phyloP scores from a whole-genome alignment of 1,140 invertebrate genomes.

The Cydia fagiglandana region DNA sequence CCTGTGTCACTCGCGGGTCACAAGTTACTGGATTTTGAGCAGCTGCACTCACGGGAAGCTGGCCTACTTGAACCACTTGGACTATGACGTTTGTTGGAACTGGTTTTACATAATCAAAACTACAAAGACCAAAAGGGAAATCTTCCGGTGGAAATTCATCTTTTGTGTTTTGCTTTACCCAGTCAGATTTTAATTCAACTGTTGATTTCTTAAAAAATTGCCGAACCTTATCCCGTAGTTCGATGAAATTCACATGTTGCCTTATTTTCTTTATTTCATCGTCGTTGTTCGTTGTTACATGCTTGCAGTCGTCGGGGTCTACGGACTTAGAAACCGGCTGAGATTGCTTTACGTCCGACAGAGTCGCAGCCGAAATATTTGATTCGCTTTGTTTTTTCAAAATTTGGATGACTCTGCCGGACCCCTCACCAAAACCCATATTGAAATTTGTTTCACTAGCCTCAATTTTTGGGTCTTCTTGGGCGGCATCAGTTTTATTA shows the following conservation, averaged over 20 bases:
- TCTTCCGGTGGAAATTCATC: slow-evolving; percentile 38
- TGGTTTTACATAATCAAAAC: slow-evolving; percentile 62
- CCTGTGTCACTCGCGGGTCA: slow-evolving; percentile 71
- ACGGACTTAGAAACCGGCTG: slow-evolving; percentile 72
- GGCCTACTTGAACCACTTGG: slow-evolving; percentile 75
- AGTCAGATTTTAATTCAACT: slow-evolving; percentile 51
- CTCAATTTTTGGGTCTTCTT: slow-evolving; percentile 38
- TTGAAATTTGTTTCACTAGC: slow-evolving; percentile 67
- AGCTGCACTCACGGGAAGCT: slow-evolving; percentile 71
- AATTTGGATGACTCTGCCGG: slow-evolving; percentile 78
- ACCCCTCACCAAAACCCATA: slow-evolving; percentile 80
- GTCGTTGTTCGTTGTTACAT: slow-evolving; percentile 39
- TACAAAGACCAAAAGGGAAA: slow-evolving; percentile 55
- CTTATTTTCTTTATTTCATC: slow-evolving; percentile 53
- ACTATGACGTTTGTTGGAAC: slow-evolving; percentile 51
- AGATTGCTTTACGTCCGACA: slow-evolving; percentile 78
- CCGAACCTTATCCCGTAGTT: slow-evolving; percentile 61
- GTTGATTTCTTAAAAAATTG: slow-evolving; percentile 61
- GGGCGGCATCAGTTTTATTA: slow-evolving; percentile 39
- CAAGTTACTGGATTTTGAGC: slow-evolving; percentile 74
- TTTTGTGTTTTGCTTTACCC: slow-evolving; percentile 45
- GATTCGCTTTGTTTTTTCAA: slow-evolving; percentile 63
- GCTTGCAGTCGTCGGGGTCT: slow-evolving; percentile 44
- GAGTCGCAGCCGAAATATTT: slow-evolving; percentile 77
- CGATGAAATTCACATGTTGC: slow-evolving; percentile 52